Evolutionary conservation across 2,113 vertebrate species (phyloP).

Genomic region (Sylvilagus bachmani): DNA sequence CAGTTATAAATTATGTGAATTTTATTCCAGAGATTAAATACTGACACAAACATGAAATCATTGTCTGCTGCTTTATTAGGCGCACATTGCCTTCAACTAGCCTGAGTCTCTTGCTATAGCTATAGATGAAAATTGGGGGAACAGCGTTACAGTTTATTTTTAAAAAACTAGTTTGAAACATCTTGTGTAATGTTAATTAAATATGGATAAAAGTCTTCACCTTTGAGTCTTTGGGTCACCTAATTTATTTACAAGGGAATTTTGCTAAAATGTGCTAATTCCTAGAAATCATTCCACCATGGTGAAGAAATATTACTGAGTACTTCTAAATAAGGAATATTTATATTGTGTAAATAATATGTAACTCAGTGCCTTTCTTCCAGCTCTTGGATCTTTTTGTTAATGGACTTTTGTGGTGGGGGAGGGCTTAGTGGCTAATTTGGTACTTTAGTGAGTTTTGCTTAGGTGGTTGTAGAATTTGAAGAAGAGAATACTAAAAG

Average conservation of each 20-base stretch:
- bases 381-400: constrained; percentile 33
- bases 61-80: background rate
- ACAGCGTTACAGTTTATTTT: constrained; percentile 14
- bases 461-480: constrained; percentile 54
- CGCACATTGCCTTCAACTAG: background rate
- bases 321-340: constrained; percentile 53
- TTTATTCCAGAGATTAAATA: constrained; percentile 41
- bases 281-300: constrained; percentile 37
- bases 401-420: background rate
- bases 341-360: constrained; percentile 16
- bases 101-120: background rate
- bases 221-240: background rate
- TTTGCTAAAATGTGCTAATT: constrained; percentile 61
- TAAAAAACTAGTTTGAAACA: constrained; percentile 57
- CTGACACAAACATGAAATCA: background rate
- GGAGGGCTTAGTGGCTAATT: background rate
- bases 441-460: background rate
- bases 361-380: constrained; percentile 19
- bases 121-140: constrained; percentile 59
- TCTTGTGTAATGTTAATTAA: constrained; percentile 50
- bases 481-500: constrained; percentile 7
- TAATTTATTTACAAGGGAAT: constrained; percentile 57
- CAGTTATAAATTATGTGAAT: constrained; percentile 41
- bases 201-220: constrained; percentile 33
- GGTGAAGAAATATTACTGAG: constrained; percentile 23